Conservation (phyloP, 2,113 vertebrate species). For the Illadopsis cleaveri region DNA sequence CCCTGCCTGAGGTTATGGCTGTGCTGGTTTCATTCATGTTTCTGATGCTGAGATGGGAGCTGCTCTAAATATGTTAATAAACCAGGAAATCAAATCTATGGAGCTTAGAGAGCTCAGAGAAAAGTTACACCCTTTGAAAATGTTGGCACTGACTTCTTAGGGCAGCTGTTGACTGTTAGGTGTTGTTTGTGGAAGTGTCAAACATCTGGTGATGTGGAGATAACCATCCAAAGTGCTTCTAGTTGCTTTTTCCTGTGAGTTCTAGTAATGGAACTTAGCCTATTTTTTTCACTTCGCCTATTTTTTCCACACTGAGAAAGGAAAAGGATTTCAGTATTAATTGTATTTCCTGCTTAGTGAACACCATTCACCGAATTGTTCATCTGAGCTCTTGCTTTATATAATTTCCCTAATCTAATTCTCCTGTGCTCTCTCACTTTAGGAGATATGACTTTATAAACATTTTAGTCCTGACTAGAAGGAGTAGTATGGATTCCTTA, state of each 20-base stretch:
- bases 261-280: neutral
- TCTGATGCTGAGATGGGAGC: neutral
- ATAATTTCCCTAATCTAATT: neutral
- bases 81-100: neutral
- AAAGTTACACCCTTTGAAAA: neutral
- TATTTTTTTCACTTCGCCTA: no score
- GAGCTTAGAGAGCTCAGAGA: neutral
- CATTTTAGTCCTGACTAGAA: neutral
- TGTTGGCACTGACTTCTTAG: neutral
- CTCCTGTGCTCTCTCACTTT: neutral
- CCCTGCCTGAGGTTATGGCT: neutral
- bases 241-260: neutral
- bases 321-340: neutral
- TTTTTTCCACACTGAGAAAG: neutral
- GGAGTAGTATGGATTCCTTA: neutral
- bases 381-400: neutral
- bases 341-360: neutral
- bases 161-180: no score
- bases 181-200: neutral
- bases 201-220: neutral
- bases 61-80: neutral
- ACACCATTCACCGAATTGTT: neutral
- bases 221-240: neutral
- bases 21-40: neutral
- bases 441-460: neutral